Conservation (phyloP, 2,797 vertebrate species). For the Enteromius treurensis region DNA sequence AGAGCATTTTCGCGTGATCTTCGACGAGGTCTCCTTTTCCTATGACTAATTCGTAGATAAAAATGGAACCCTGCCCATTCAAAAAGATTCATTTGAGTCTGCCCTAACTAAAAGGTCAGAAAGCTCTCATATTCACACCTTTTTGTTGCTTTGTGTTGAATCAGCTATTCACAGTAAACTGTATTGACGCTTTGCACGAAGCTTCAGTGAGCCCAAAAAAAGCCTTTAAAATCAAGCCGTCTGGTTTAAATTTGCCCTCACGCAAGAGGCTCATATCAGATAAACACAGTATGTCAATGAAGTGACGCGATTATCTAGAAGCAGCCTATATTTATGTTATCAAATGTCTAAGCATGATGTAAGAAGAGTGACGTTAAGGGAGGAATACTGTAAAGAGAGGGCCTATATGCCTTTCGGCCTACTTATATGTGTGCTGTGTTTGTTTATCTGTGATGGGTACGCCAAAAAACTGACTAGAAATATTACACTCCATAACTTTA, state of each 20-base stretch:
- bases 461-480: slow-evolving; percentile 49
- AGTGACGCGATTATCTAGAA: slow-evolving; percentile 39
- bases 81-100: slow-evolving; percentile 29
- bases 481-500: slow-evolving; percentile 41
- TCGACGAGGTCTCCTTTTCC: slow-evolving; percentile 19
- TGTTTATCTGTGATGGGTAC: slow-evolving; percentile 32
- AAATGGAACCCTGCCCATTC: slow-evolving; percentile 37
- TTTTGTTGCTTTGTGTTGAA: slow-evolving; percentile 36
- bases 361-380: slow-evolving; percentile 16
- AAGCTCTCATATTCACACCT: slow-evolving; percentile 23
- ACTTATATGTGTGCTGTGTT: background rate
- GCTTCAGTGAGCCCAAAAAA: background rate
- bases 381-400: background rate
- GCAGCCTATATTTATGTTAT: slow-evolving; percentile 43
- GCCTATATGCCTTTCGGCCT: background rate
- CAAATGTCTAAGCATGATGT: slow-evolving; percentile 46
- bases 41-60: slow-evolving; percentile 36
- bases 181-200: slow-evolving; percentile 13
- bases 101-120: slow-evolving; percentile 27
- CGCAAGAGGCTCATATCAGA: slow-evolving; percentile 29
- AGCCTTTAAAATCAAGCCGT: background rate
- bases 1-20: slow-evolving; percentile 24
- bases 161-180: slow-evolving; percentile 13
- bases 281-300: slow-evolving; percentile 41
- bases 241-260: slow-evolving; percentile 22